phyloP scores from a whole-genome alignment of 2,113 vertebrate genomes.

The Illadopsis cleaveri region DNA sequence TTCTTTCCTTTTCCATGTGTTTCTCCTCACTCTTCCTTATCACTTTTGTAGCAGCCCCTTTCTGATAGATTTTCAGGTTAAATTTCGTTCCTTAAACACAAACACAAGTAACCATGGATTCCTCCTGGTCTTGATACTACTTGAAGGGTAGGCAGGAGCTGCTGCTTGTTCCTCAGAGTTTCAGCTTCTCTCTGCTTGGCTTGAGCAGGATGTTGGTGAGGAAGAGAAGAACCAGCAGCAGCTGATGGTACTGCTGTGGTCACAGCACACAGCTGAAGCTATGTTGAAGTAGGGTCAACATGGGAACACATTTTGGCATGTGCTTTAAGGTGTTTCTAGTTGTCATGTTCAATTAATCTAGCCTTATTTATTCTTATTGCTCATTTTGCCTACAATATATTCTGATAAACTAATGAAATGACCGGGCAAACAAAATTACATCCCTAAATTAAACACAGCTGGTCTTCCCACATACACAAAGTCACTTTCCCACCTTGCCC shows the following conservation, averaged over 20 bases:
- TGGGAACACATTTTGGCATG: background rate
- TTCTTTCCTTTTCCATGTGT: background rate
- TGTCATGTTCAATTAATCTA: background rate
- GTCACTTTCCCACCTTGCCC: background rate
- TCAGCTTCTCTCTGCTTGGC: background rate
- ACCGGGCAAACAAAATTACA: background rate
- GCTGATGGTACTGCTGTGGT: background rate
- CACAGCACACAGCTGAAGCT: background rate
- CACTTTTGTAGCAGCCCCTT: background rate
- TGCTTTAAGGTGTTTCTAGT: background rate
- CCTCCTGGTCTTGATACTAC: background rate
- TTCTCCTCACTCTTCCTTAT: background rate
- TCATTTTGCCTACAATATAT: background rate
- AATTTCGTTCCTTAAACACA: background rate
- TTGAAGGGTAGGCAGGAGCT: background rate
- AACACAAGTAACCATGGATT: background rate
- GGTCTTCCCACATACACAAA: background rate
- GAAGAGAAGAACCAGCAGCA: background rate
- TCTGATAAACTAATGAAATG: background rate
- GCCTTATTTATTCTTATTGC: background rate
- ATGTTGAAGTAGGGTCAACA: accelerated
- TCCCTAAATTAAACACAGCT: background rate
- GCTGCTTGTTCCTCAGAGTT: background rate
- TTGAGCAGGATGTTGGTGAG: background rate
- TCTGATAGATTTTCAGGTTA: background rate